Evolutionary conservation across 1,140 invertebrate genomes (phyloP).

Genomic region (Nephila pilipes): DNA sequence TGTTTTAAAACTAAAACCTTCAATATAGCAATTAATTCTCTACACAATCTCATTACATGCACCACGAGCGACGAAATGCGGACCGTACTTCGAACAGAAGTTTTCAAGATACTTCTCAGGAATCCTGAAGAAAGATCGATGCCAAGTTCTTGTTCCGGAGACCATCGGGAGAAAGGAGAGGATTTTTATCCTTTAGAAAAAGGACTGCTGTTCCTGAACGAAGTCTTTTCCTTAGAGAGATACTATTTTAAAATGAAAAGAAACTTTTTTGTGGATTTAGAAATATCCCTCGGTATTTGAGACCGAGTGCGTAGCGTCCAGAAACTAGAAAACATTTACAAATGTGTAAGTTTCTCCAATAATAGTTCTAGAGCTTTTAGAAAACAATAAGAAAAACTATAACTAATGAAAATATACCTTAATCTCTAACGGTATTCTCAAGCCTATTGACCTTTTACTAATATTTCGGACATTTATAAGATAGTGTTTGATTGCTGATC

Average conservation of each 20-base stretch:
- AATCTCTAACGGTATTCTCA: too few species aligned
- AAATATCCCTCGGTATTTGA: slow-evolving; percentile 17
- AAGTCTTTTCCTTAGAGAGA: neutral
- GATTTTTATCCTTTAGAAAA: neutral
- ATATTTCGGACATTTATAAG: too few species aligned
- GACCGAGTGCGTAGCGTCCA: neutral
- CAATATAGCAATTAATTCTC: neutral
- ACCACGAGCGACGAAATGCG: neutral
- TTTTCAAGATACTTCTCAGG: slow-evolving; percentile 16
- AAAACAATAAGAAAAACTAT: too few species aligned
- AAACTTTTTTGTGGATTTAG: neutral
- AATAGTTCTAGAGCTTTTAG: too few species aligned
- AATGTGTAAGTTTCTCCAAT: neutral
- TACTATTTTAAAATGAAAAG: slow-evolving; percentile 24
- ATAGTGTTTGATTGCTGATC: too few species aligned
- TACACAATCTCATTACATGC: neutral
- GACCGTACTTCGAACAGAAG: neutral
- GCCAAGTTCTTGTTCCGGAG: neutral
- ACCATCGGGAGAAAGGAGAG: too few species aligned
- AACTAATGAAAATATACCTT: too few species aligned
- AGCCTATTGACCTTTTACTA: too few species aligned
- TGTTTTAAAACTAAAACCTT: too few species aligned
- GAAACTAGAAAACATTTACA: neutral
- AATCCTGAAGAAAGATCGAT: slow-evolving; percentile 6
- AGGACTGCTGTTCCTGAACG: too few species aligned